phyloP scores from a whole-genome alignment of 2,797 vertebrate genomes.

The Novumbra hubbsi region DNA sequence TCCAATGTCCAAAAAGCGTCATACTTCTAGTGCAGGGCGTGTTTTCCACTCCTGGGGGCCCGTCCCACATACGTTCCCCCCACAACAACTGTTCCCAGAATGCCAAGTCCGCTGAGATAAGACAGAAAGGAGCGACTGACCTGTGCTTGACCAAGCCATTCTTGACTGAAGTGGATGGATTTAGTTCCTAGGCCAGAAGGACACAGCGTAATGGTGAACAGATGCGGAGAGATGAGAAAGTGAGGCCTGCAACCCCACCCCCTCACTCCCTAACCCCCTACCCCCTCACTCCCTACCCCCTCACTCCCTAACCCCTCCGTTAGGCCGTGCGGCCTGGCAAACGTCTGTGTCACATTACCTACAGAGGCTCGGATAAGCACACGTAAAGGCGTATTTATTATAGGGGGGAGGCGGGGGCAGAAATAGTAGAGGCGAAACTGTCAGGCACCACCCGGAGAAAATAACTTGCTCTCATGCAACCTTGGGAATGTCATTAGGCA shows the following conservation, averaged over 20 bases:
- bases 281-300: not conserved
- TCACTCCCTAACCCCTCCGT: no score
- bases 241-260: conserved; percentile 3
- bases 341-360: conserved; percentile 64
- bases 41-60: not conserved
- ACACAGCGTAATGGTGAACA: conserved; percentile 63
- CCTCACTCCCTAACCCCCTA: not conserved
- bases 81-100: conserved; percentile 23
- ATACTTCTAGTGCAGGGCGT: not conserved
- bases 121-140: conserved; percentile 47
- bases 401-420: conserved; percentile 27
- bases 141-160: conserved; percentile 56
- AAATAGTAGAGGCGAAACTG: conserved; percentile 13
- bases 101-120: conserved; percentile 42
- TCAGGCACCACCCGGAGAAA: conserved; percentile 35
- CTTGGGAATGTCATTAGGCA: conserved; percentile 24
- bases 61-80: conserved; percentile 36
- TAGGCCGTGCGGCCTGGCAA: conserved; percentile 42
- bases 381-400: conserved; percentile 65
- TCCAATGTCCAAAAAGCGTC: not conserved
- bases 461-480: conserved; percentile 47
- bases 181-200: conserved; percentile 44
- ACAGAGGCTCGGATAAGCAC: conserved; percentile 58
- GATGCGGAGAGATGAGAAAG: conserved; percentile 61
- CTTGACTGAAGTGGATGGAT: conserved; percentile 59